Base-by-base conservation (phyloP, 2,888 invertebrate genomes). In the Nymphalis polychloros region DNA sequence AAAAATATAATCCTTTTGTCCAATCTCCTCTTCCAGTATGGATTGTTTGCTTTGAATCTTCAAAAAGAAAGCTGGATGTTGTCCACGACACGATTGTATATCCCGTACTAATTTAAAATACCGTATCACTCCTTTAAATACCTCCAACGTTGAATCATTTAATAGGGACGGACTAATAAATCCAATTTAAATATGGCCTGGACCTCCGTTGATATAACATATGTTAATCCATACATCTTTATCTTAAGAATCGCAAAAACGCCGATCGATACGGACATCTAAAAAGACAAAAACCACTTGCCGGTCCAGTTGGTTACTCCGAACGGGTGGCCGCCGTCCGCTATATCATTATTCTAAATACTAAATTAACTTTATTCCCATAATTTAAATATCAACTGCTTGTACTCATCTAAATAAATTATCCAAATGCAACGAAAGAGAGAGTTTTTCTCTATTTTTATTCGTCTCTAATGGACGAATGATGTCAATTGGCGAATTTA, bases 191-290 rank as follows among this genome's bases (percentile, higher is more conserved):
- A 92, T 85, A 86, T 88, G 80, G 78, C 81, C 84, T 82, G 86
- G 89, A 86, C 90, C 87, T 85, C 87, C 87, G 73, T 83, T 90
- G 89, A 89, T 87, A 91, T 89, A 90, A 90, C 91, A 90, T 91
- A 92, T 92, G 92, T 92, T 87, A 91, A 92, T 92, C 79, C 85
- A 90, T 91, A 92, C 91, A 84, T 89, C 90, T 90, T 92, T 92
- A 92, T 92, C 92, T 90, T 88, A 78, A 83, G 86, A 87, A 91
- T 92, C 92, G 86, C 87, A 90, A 88, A 89, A 86, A 84, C 86
- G 85, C 82, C 84, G 86, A 86, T 85, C 86, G 84, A 84, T 81
- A 79, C 81, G 84, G 83, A 83, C 83, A 80, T 78, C 78, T 77
- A 85, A 84, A 88, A 81, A 76, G 78, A 82, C 79, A 83, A 84